phyloP scores from a whole-genome alignment of 2,113 vertebrate genomes.

The Pycnonotus jocosus region DNA sequence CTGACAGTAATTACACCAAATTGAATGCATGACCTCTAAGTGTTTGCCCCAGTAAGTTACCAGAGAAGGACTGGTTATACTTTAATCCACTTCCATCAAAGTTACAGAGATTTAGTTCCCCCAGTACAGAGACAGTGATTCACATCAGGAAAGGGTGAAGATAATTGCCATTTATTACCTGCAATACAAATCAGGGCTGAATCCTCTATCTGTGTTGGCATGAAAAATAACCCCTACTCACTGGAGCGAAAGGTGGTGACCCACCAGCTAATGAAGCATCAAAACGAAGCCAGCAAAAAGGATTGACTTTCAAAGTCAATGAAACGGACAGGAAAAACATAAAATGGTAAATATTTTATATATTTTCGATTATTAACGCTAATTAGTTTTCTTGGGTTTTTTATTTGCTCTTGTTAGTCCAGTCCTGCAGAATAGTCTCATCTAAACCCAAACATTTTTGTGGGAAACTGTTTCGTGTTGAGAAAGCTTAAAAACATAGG shows the following conservation, averaged over 20 bases:
- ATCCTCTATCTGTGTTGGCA: not conserved
- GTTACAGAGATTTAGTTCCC: conserved; percentile 28
- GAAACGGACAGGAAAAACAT: not conserved
- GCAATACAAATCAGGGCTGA: not conserved
- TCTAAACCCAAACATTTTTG: not conserved
- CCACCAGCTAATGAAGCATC: conserved; percentile 24
- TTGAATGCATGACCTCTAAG: conserved; percentile 55
- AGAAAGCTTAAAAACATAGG: not conserved
- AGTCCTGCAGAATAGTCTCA: not conserved
- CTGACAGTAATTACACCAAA: conserved; percentile 59
- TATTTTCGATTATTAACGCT: not conserved
- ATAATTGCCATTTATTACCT: conserved; percentile 42
- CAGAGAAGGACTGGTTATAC: not conserved
- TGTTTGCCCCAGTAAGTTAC: conserved; percentile 27
- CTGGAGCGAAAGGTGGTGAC: not conserved
- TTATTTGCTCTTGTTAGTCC: not conserved
- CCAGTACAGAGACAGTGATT: not conserved
- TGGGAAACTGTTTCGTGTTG: not conserved
- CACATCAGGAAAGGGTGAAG: conserved; percentile 5
- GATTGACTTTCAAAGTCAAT: not conserved
- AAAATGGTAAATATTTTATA: not conserved
- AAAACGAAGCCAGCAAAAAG: not conserved
- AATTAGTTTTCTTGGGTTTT: not conserved
- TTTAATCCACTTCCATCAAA: conserved; percentile 36
- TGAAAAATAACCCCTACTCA: conserved; percentile 3